Evolutionary conservation across 2,113 vertebrate species (phyloP).

Genomic region (Callorhinus ursinus): DNA sequence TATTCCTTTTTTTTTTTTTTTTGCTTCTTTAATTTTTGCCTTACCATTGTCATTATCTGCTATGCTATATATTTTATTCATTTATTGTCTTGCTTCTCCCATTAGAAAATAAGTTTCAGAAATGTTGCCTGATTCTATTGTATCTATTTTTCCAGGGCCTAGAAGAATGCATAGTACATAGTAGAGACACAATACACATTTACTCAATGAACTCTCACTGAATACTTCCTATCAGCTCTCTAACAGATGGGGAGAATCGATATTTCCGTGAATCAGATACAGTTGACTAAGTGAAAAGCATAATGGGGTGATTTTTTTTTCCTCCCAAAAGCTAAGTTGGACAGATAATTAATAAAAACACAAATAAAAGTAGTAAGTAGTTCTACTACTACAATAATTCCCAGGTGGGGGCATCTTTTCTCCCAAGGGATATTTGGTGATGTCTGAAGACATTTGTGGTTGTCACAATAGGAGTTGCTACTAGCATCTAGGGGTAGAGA

Average conservation of each 20-base stretch:
- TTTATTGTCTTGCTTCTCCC: neutral
- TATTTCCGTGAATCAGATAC: neutral
- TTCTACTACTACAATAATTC: neutral
- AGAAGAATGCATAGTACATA: neutral
- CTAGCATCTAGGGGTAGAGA: too few species aligned
- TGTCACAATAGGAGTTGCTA: neutral
- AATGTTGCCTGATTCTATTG: neutral
- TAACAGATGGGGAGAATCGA: neutral
- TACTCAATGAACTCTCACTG: neutral
- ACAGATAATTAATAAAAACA: neutral
- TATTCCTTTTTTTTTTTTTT: neutral
- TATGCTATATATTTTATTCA: neutral
- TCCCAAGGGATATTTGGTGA: neutral
- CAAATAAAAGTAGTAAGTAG: neutral
- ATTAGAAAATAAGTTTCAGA: neutral
- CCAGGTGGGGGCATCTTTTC: neutral
- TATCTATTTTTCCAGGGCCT: neutral
- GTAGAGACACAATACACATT: neutral
- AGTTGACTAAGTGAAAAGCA: neutral
- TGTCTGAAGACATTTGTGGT: neutral
- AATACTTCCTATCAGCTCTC: rapidly evolving
- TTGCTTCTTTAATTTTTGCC: neutral
- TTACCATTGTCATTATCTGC: neutral
- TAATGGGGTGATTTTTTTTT: neutral
- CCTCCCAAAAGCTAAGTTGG: neutral